Base-by-base conservation (phyloP, 2,113 vertebrate species). In the Catharus bicknelli region DNA sequence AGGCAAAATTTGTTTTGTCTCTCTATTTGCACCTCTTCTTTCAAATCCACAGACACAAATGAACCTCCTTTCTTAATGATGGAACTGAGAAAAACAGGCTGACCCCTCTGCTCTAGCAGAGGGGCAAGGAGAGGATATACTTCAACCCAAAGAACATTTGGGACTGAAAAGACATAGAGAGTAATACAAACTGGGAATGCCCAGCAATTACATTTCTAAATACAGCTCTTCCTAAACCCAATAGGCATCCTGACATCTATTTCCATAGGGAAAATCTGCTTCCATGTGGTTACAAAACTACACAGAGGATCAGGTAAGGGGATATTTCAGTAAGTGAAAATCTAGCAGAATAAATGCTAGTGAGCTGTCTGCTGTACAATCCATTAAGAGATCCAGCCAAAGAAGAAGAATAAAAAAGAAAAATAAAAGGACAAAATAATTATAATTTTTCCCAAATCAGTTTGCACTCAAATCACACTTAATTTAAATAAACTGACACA, bases 401-500 rank as follows among this genome's bases (percentile, higher is more conserved):
- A 79, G 32, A 32, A 64, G 6, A 48, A 38, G 1, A 12, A 78
- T 30, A 10, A 48, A 68, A 48, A n/a, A 21, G 72, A 32, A 8
- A 45, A 36, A 72, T 45, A 30, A 17, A 18, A 6, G 2, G 1
- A 16, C 12, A 22, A 32, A 69, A 73, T 62, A 36, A 29, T 8
- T 0, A 6, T 48, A 11, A 82, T 79, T 83, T 74, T 5, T 27
- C n/a, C 22, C 47, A 38, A 87, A 87, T 62, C 61, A 54, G 32
- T 86, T 48, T 85, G 20, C 11, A 63, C n/a, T 95, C 59, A 83
- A 94, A 86, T 73, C 47, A 83, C 58, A 64, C 18, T n/a, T 53
- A 30, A 81, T 77, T 90, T 90, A 96, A 85, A 88, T 53, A 75
- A 88, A 83, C 38, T 54, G 18, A 67, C 40, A 23, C 9, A 72